Percentiles rank a stretch among this genome's conserved stretches.
Evolutionary conservation across 2,113 vertebrate species (phyloP).

Genomic region (Rana temporaria): DNA sequence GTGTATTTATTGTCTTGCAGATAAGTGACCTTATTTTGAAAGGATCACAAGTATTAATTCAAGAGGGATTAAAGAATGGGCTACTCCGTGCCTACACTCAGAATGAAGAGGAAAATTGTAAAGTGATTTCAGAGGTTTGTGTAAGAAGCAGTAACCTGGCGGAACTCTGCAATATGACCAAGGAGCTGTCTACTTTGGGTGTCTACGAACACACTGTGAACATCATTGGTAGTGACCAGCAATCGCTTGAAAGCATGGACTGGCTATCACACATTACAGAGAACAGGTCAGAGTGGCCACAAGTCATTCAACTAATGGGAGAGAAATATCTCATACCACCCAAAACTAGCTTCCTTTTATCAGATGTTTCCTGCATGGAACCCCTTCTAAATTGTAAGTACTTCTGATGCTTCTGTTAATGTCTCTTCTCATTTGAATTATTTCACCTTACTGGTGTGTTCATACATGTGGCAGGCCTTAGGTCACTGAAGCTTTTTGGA

Average conservation of each 20-base stretch:
- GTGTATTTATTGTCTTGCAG: conserved; percentile 67
- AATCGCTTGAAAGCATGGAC: conserved; percentile 71
- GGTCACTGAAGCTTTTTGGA: too few species aligned
- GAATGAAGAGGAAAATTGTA: conserved; percentile 31
- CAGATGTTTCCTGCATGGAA: conserved; percentile 85
- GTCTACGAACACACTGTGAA: conserved; percentile 62
- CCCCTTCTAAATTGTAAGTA: conserved; percentile 88
- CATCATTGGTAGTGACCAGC: conserved; percentile 56
- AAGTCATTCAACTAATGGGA: conserved; percentile 81
- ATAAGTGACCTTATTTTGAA: conserved; percentile 81
- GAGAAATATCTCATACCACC: conserved; percentile 89
- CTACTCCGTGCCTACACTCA: conserved; percentile 67
- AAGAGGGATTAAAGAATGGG: conserved; percentile 75
- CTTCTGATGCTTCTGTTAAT: not conserved
- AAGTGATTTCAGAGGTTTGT: conserved; percentile 53
- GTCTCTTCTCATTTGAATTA: not conserved
- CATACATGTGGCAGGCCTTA: too few species aligned
- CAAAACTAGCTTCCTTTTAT: conserved; percentile 86
- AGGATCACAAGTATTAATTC: conserved; percentile 78
- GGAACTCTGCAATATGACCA: conserved; percentile 91
- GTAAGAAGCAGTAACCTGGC: conserved; percentile 72
- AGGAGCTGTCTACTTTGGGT: conserved; percentile 73
- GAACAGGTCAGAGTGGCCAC: conserved; percentile 71
- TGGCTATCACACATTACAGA: conserved; percentile 80
- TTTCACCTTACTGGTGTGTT: too few species aligned